Base-by-base conservation (phyloP, 2,888 invertebrate genomes). In the Cataglyphis albicans region DNA sequence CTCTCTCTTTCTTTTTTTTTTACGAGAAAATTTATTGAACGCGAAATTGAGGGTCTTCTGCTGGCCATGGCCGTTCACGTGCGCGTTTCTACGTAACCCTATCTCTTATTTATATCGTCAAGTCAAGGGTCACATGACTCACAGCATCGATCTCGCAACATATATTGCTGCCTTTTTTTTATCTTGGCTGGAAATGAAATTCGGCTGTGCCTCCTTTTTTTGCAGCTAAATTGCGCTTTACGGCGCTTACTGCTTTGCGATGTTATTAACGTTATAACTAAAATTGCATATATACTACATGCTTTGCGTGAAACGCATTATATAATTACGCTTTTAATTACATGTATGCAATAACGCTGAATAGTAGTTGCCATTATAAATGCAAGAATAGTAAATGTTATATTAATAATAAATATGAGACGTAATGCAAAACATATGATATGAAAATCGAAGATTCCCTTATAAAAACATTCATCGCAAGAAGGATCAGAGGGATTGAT, bases 11-110 rank as follows among this genome's bases (percentile, higher is more conserved):
- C n/a, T 32, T 63, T 32, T 55, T 76, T 55, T 76, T 85, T 89
- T 83, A 88, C 87, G 81, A 59, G n/a, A 61, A 78, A 85, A 84
- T 89, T 90, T 90, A 88, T 90, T 68, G 85, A 73, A 84, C 84
- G 76, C 82, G 81, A 85, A 87, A 84, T 86, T 57, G 81, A 72
- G 41, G 55, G 55, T 75, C 76, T 87, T 84, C 83, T 67, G 15
- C 41, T 32, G 25, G 18, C 75, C 29, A 21, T 44, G 61, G 63
- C 18, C 59, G 6, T 44, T 38, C 41, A 18, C 12, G 41, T 32
- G 32, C 29, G 41, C 64, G 21, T 57, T 81, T 75, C 81, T 82
- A 65, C 59, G 57, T 61, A 61, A 78, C 59, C 63, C 32, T 75
- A 52, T 32, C 57, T 64, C 63, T 84, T 84, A 83, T 81, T 87